Evolutionary conservation across 2,888 invertebrate species (phyloP), one percentile per base, ranked within the genome.

Genomic region (Melanotus villosus): DNA sequence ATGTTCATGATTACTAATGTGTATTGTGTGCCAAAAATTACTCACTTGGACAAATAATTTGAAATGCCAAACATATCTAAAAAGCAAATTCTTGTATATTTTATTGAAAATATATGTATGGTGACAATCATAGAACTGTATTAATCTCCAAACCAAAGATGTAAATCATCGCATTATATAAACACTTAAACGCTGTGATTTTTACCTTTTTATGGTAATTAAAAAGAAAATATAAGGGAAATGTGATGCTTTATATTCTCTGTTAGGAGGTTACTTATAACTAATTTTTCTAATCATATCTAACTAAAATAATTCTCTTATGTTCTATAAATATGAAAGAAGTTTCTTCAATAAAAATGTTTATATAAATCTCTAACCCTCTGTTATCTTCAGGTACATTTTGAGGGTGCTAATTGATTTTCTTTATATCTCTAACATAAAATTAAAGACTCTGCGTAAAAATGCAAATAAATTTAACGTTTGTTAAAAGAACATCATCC

Each of bases 141-240:
- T 14, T 30, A 12, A 64, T 45, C 43, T 56, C 36, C 32, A 14
- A 32, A 26, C 23, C 38, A 2, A 18, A 57, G 18, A 21, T 62
- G 47, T 68, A 68, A 56, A 21, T 57, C 57, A 63, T 62, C 47
- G 50, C 50, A 58, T 38, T 16, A 34, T 10, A 7, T 68, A 56
- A 32, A 67, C 45, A 62, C 56, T 56, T 67, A 45, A 68, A 62
- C 56, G 63, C 68, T 68, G 68, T 68, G 68, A 68, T 68, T 68
- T 65, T 68, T 63, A 56, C 62, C 62, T 62, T 26, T 68, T 67
- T 32, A 50, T 58, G 32, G 26, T 62, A 50, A 47, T 36, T 47
- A 41, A 63, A 68, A 16, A 34, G 59, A 47, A 54, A 32, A 16
- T 50, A 62, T 19, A 50, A 43, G 12, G 10, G 7, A 34, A 30